phyloP scores from a whole-genome alignment of 2,113 vertebrate genomes.

The Danio rerio region DNA sequence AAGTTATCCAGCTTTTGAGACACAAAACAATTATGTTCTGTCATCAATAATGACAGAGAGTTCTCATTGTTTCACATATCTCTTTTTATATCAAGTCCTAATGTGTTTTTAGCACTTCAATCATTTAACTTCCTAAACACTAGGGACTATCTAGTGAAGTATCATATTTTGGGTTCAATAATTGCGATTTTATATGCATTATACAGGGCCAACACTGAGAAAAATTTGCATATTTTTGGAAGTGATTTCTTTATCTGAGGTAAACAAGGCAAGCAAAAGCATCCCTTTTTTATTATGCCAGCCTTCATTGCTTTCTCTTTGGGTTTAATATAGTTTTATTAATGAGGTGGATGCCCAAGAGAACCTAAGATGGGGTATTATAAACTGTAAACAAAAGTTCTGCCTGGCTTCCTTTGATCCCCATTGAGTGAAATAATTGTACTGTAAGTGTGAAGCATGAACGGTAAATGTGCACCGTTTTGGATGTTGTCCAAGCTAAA shows the following conservation, averaged over 20 bases:
- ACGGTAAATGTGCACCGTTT: not conserved
- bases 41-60: conserved; percentile 36
- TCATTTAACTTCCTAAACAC: not conserved
- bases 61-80: not conserved
- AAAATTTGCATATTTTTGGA: conserved; percentile 38
- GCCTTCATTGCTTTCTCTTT: conserved; percentile 43
- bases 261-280: conserved; percentile 53
- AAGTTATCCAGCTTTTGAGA: not conserved
- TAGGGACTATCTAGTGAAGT: not conserved
- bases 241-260: conserved; percentile 67
- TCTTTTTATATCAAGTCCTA: not conserved
- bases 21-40: conserved; percentile 30
- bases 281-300: conserved; percentile 36
- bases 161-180: not conserved
- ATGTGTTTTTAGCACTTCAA: not conserved
- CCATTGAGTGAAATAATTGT: conserved; percentile 10
- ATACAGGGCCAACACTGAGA: not conserved
- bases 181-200: not conserved
- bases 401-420: conserved; percentile 32
- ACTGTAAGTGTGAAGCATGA: conserved; percentile 5
- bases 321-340: conserved; percentile 63
- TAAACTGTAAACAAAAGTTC: conserved; percentile 53
- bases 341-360: conserved; percentile 55
- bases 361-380: conserved; percentile 63
- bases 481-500: conserved; percentile 12